These are phyloP conservation scores for Genyomyrus donnyi DNA, from an alignment of 2,113 vertebrate species.

Conservation along the genomic window DNA sequence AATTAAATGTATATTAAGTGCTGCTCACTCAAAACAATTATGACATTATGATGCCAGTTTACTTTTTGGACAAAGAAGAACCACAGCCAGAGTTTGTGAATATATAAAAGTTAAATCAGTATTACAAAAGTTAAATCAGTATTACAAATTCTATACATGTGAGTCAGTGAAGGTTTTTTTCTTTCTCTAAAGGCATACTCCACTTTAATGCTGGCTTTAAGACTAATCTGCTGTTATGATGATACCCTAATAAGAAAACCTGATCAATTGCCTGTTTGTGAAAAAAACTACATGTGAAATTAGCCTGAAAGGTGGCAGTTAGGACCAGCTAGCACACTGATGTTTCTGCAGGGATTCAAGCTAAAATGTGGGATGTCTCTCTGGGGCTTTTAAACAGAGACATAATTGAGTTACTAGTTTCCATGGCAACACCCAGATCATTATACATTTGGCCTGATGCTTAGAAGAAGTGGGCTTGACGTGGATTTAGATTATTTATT, in stretches of 20 bases:
- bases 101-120: not conserved
- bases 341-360: not conserved
- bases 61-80: not conserved
- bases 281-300: not conserved
- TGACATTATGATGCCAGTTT: not conserved
- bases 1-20: not conserved
- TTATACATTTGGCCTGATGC: not conserved
- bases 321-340: not conserved
- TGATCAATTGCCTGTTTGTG: not conserved
- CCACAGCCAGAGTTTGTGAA: not conserved
- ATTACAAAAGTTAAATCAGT: not conserved
- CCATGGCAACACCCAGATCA: conserved; percentile 4
- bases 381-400: not conserved
- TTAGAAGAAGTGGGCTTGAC: not conserved
- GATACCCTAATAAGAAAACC: not conserved
- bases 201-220: not conserved
- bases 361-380: conserved; percentile 2
- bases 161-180: not conserved
- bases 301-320: not conserved
- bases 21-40: not conserved
- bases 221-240: not conserved
- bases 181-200: not conserved
- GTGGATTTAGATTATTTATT: not conserved
- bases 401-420: conserved; percentile 6
- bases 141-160: not conserved